Percentiles rank a stretch among this genome's conserved stretches.
phyloP scores from a whole-genome alignment of 2,888 invertebrate species.

The Pinctada fucata region DNA sequence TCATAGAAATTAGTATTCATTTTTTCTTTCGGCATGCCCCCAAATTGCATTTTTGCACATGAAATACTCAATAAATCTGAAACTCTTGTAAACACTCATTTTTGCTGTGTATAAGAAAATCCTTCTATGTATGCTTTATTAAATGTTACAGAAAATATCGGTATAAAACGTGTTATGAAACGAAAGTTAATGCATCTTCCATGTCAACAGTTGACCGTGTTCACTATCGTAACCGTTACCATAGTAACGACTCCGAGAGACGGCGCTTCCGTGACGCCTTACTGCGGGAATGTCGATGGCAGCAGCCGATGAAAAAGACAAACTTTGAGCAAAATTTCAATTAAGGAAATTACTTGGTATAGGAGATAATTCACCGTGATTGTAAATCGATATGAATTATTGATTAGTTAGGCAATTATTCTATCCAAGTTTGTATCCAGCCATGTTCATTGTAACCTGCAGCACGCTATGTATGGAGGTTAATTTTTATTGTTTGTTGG shows the following conservation, averaged over 20 bases:
- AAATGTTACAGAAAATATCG: no score
- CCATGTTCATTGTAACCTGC: neutral
- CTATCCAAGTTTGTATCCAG: neutral
- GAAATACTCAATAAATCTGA: no score
- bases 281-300: neutral
- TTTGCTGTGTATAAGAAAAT: no score
- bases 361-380: neutral
- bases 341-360: conserved; percentile 3
- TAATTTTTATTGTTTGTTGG: no score
- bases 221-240: neutral
- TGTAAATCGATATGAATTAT: conserved; percentile 1
- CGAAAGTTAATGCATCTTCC: neutral
- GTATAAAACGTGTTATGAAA: neutral
- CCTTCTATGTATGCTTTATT: no score
- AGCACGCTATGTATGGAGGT: neutral
- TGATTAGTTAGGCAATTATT: neutral
- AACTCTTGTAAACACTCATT: no score
- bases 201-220: neutral
- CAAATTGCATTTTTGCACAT: no score
- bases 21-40: no score
- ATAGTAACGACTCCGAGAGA: no score
- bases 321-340: conserved; percentile 4
- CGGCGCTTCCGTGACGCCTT: no score
- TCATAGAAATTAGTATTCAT: no score
- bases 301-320: neutral